Evolutionary conservation across 1,140 invertebrate species (phyloP).

Genomic region (Oscheius sp.): DNA sequence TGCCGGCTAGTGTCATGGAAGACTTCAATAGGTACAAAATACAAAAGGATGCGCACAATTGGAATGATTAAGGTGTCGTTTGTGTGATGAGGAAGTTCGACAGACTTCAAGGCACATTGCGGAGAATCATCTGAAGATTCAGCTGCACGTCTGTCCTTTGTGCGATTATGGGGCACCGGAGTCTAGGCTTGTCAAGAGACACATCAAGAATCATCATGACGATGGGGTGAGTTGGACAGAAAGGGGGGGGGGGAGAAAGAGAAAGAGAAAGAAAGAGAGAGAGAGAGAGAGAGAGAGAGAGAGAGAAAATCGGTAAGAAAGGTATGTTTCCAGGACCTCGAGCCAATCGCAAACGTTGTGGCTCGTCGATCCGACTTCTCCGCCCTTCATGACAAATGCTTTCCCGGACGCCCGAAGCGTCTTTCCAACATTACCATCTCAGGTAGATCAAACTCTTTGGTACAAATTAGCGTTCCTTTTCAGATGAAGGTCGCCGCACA

Average conservation of each 20-base stretch:
- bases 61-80: slow-evolving; percentile 38
- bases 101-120: slow-evolving; percentile 54
- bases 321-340: slow-evolving; percentile 45
- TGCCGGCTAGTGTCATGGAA: slow-evolving; percentile 44
- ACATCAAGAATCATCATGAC: slow-evolving; percentile 53
- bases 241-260: background rate
- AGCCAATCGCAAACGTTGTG: slow-evolving; percentile 53
- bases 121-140: slow-evolving; percentile 46
- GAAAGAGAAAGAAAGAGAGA: background rate
- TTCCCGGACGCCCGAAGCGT: slow-evolving; percentile 51
- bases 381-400: slow-evolving; percentile 50
- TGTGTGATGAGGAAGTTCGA: slow-evolving; percentile 50
- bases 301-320: too few species aligned
- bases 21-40: slow-evolving; percentile 47
- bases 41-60: background rate
- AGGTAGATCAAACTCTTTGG: background rate
- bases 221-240: background rate
- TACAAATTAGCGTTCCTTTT: background rate
- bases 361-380: slow-evolving; percentile 48
- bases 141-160: slow-evolving; percentile 52
- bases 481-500: slow-evolving; percentile 49
- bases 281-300: background rate
- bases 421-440: slow-evolving; percentile 52
- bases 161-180: slow-evolving; percentile 54
- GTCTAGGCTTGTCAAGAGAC: slow-evolving; percentile 46